Evolutionary conservation across 2,113 vertebrate species (phyloP).

Genomic region (Onychorhynchus coronatus): DNA sequence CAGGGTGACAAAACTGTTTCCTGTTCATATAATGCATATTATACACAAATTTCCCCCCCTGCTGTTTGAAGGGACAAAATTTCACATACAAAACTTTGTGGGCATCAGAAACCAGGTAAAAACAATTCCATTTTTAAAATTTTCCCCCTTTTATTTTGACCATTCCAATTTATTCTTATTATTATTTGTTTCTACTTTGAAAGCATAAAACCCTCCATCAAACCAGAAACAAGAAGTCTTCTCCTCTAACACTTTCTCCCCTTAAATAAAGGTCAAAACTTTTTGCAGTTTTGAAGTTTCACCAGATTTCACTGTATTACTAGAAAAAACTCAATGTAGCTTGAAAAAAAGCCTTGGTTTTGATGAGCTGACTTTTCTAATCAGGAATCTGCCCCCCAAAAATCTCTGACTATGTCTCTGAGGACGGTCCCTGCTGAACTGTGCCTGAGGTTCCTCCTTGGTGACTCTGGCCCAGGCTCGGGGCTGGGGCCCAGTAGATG

Average conservation of each 20-base stretch:
- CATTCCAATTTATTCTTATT: not conserved
- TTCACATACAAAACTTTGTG: not conserved
- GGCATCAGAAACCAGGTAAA: not conserved
- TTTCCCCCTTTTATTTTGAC: not conserved
- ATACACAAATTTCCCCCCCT: not conserved
- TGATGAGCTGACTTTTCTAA: not conserved
- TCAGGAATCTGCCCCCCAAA: not conserved
- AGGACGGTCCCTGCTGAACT: not conserved
- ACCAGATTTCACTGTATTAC: not conserved
- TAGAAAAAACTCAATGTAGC: not conserved
- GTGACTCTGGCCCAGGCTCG: not conserved
- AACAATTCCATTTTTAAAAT: not conserved
- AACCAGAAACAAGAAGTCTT: not conserved
- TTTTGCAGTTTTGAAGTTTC: not conserved
- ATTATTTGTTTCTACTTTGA: not conserved
- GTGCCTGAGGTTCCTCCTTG: not conserved
- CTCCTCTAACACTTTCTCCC: not conserved
- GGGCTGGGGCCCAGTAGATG: slow-evolving; percentile 45
- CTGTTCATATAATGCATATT: not conserved
- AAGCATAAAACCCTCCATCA: not conserved
- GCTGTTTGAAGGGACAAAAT: not conserved
- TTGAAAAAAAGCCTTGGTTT: not conserved
- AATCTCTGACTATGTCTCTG: not conserved
- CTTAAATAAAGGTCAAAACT: not conserved
- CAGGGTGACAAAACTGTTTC: not conserved